Conservation (phyloP, 2,113 vertebrate species). For the Nestor notabilis region DNA sequence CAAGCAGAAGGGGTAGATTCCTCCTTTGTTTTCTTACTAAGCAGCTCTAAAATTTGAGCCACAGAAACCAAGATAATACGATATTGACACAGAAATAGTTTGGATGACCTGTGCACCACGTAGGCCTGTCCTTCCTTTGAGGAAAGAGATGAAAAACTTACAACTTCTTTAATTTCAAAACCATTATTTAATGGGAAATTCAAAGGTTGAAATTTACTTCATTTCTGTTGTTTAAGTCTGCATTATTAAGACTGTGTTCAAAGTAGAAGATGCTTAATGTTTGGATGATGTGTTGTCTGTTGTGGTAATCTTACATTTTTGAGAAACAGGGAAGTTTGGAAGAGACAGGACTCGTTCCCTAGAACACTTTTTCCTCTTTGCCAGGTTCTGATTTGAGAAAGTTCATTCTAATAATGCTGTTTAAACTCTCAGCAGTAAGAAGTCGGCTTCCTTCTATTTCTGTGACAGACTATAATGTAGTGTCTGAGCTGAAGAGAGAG, state of each 20-base stretch:
- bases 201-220: background rate
- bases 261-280: background rate
- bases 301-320: background rate
- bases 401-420: background rate
- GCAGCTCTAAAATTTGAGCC: background rate
- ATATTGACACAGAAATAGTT: background rate
- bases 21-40: background rate
- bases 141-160: background rate
- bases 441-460: background rate
- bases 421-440: background rate
- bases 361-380: background rate
- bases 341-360: background rate
- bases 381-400: background rate
- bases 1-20: background rate
- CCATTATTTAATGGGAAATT: background rate
- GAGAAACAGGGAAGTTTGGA: background rate
- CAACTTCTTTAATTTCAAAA: background rate
- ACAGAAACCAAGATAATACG: background rate
- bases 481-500: background rate
- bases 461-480: background rate
- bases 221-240: background rate
- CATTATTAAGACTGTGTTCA: background rate
- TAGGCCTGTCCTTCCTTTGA: background rate
- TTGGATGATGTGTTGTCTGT: background rate
- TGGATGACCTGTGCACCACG: background rate